Evolutionary conservation across 2,113 vertebrate genomes (phyloP).

Genomic region (Ascaphus truei): DNA sequence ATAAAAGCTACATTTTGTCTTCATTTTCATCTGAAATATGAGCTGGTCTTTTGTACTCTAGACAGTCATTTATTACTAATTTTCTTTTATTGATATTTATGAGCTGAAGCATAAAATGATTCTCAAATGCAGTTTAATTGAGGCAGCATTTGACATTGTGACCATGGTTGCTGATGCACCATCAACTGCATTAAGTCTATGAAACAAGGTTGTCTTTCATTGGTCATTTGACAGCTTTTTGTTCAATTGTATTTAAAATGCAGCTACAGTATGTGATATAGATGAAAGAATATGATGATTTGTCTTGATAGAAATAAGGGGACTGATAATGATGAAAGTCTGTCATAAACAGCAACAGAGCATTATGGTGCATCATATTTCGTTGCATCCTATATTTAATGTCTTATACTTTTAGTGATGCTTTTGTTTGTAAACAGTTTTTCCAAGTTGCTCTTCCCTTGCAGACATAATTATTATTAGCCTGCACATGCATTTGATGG

Average conservation of each 20-base stretch:
- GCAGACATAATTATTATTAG: constrained; percentile 44
- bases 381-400: constrained; percentile 35
- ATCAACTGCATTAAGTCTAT: constrained; percentile 58
- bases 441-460: constrained; percentile 36
- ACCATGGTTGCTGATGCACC: constrained; percentile 66
- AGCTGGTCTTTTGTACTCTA: constrained; percentile 79
- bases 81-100: constrained; percentile 85
- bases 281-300: constrained; percentile 64
- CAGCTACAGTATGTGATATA: no score
- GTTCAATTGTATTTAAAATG: constrained; percentile 59
- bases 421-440: constrained; percentile 38
- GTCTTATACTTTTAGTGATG: neutral
- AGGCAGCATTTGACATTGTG: constrained; percentile 73
- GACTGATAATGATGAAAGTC: constrained; percentile 34
- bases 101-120: constrained; percentile 80
- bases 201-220: constrained; percentile 69
- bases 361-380: constrained; percentile 39
- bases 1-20: constrained; percentile 78
- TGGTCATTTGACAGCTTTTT: constrained; percentile 54
- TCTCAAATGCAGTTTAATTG: constrained; percentile 81
- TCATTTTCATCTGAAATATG: constrained; percentile 82
- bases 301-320: constrained; percentile 64
- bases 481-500: constrained; percentile 43
- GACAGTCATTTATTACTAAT: constrained; percentile 82
- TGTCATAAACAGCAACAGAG: constrained; percentile 44